Evolutionary conservation across 2,113 vertebrate genomes (phyloP).

Genomic region (Ameiurus melas): DNA sequence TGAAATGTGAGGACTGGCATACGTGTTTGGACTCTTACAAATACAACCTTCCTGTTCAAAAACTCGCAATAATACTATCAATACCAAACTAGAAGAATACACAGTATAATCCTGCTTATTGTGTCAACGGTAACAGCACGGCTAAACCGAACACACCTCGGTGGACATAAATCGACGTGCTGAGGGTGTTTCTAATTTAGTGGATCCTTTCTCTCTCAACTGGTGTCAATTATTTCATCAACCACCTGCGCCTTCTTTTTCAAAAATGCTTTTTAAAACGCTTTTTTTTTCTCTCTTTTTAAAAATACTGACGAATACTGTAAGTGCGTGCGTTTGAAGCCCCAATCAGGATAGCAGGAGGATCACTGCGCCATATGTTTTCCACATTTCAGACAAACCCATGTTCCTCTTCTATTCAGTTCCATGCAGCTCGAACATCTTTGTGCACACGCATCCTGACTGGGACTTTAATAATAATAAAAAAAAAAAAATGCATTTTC

Average conservation of each 20-base stretch:
- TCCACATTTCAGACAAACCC: background rate
- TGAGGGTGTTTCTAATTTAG: background rate
- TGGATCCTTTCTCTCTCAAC: background rate
- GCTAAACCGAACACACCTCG: background rate
- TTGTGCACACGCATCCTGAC: conserved; percentile 2
- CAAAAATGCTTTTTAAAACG: background rate
- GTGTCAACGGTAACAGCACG: background rate
- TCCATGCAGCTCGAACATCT: background rate
- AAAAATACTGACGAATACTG: background rate
- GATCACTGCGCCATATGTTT: conserved; percentile 20
- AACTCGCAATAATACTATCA: background rate
- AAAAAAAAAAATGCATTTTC: background rate
- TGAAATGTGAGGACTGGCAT: too few species aligned
- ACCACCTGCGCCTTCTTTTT: conserved; percentile 30
- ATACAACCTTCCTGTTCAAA: background rate
- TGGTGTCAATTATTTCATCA: conserved; percentile 4
- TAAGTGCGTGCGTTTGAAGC: background rate
- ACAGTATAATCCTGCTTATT: background rate
- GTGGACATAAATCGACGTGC: background rate
- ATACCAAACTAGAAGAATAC: background rate
- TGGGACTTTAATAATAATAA: background rate
- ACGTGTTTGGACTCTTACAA: background rate
- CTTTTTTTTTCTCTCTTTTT: too few species aligned
- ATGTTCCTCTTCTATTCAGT: background rate
- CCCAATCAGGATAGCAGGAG: background rate